A percentile compares a stretch with the other conserved stretches of the same genome.
These are phyloP conservation scores for Nasonia oneida DNA, from an alignment of 2,888 invertebrate species.

Conservation along the genomic window DNA sequence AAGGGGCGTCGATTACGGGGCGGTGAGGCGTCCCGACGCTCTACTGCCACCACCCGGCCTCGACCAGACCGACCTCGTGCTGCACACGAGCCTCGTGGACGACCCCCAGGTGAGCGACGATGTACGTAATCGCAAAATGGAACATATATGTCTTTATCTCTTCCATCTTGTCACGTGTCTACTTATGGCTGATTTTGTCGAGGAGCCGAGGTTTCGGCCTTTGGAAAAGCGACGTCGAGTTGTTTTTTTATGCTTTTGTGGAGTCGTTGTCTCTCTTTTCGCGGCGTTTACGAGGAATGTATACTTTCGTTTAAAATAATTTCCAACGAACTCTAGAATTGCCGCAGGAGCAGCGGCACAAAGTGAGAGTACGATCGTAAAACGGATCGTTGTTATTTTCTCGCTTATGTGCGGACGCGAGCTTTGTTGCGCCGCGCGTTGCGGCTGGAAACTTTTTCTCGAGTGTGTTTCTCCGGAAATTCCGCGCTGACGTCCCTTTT, in stretches of 20 bases:
- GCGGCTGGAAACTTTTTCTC: slow-evolving; percentile 59
- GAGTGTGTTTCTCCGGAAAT: slow-evolving; percentile 18
- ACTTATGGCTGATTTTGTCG: neutral
- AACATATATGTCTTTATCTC: slow-evolving; percentile 14
- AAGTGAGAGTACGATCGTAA: slow-evolving; percentile 56
- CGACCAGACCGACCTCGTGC: slow-evolving; percentile 78
- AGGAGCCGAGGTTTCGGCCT: neutral
- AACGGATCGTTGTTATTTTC: slow-evolving; percentile 50
- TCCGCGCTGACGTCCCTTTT: slow-evolving; percentile 11
- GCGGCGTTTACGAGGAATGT: slow-evolving; percentile 51
- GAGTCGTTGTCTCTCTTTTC: slow-evolving; percentile 11
- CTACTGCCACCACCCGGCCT: slow-evolving; percentile 77
- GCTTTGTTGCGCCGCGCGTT: slow-evolving; percentile 36
- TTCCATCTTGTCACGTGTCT: slow-evolving; percentile 19
- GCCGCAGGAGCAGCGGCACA: slow-evolving; percentile 19
- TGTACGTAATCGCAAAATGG: slow-evolving; percentile 73
- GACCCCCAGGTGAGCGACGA: slow-evolving; percentile 79
- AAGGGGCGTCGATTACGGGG: slow-evolving; percentile 75
- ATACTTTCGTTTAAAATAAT: slow-evolving; percentile 57
- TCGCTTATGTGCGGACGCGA: slow-evolving; percentile 27
- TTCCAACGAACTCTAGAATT: slow-evolving; percentile 51
- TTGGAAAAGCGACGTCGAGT: neutral
- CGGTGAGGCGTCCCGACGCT: slow-evolving; percentile 77
- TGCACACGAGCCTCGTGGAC: slow-evolving; percentile 78
- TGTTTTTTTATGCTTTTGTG: neutral